Evolutionary conservation across 64 coral and sea anemone genomes (phyloP).

Genomic region (Actinia tenebrosa): DNA sequence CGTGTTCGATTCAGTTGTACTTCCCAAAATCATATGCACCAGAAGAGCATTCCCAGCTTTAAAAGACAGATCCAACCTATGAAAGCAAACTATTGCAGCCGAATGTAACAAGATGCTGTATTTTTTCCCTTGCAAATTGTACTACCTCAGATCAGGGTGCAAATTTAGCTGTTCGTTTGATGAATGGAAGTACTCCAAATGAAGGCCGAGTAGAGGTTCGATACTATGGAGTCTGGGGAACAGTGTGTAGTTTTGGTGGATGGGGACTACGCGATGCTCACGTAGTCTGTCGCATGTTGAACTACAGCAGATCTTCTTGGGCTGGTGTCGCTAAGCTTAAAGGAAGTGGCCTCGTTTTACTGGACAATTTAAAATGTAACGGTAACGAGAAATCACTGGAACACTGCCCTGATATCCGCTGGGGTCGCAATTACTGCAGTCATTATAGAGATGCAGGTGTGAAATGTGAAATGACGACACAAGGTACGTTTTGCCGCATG

Average conservation of each 20-base stretch:
- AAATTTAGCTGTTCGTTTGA: not conserved
- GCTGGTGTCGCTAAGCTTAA: not conserved
- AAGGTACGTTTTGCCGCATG: not conserved
- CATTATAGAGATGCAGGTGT: not conserved
- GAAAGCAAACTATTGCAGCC: not conserved
- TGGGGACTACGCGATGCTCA: not conserved
- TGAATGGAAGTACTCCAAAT: not conserved
- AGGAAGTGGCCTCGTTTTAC: not conserved
- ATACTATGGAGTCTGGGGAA: not conserved
- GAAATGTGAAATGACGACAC: not conserved
- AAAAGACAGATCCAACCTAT: too few species aligned
- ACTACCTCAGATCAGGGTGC: not conserved
- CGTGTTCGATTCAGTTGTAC: too few species aligned
- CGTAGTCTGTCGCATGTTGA: slow-evolving; percentile 6
- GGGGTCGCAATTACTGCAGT: not conserved
- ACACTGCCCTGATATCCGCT: not conserved
- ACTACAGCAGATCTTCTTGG: not conserved
- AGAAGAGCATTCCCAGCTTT: too few species aligned
- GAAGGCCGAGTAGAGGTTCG: not conserved
- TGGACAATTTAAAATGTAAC: not conserved
- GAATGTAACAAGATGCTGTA: not conserved
- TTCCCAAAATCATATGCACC: too few species aligned
- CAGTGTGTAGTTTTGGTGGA: not conserved
- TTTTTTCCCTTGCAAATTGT: not conserved
- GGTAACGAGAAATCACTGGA: slow-evolving; percentile 8